Base-by-base conservation (phyloP, 1,140 invertebrate species). In the Drosophila sucinea region DNA sequence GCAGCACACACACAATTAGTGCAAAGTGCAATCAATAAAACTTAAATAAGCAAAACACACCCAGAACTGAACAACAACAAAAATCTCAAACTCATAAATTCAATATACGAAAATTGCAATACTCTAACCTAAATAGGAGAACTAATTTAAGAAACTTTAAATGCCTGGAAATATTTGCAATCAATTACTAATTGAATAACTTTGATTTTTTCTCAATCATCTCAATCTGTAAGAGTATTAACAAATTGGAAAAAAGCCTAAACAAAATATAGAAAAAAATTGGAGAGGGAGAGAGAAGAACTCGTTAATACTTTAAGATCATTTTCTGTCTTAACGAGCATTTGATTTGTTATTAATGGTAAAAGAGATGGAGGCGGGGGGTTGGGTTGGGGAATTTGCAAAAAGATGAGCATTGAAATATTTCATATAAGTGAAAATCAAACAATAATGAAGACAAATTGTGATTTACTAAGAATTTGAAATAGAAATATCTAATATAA, bases 261-360 rank as follows among this genome's bases (percentile, higher is more conserved):
- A 38, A 8, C 35, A 38, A 8, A 38, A 3, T 2, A 38, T 7
- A 10, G 35, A 38, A 2, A 38, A 2, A 38, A 8, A 8, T 10
- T 47, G 10, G 2, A 51, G 60, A 44, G n/a, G 1, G 1, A 38
- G n/a, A 32, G 4, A 58, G 23, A 58, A 58, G 56, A 58, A 58
- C 56, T 58, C 56, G 56, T 58, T 58, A 58, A 58, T 33, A 35
- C 32, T 58, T 58, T 35, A 58, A 58, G 56, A 58, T 58, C 56
- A 58, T 58, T 58, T 51, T 58, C 56, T 25, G 56, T 55, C 60
- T 67, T 86, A 86, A 86, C 83, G 83, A 86, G 68, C 83, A 68
- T 77, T 73, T 86, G 75, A 75, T 77, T 70, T 68, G 69, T 89
- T 86, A 87, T 87, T 81, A 86, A 87, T 87, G 69, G 32, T 81